These are phyloP conservation scores for Melierax canorus DNA, from an alignment of 2,113 vertebrate species.

Conservation along the genomic window DNA sequence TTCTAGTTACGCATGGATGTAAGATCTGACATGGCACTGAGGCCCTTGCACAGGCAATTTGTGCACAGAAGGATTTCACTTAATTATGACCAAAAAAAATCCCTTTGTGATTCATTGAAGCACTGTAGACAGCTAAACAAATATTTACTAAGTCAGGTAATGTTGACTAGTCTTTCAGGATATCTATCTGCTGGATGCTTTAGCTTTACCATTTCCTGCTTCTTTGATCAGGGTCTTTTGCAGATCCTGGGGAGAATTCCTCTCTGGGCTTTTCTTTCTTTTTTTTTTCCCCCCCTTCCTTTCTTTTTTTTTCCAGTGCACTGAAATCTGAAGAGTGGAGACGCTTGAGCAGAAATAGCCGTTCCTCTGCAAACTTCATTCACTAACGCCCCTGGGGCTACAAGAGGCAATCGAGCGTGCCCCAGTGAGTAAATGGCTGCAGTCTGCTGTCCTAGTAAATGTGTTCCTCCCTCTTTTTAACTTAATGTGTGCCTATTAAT, in stretches of 20 bases:
- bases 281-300: accelerated
- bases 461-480: not conserved
- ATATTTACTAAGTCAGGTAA: not conserved
- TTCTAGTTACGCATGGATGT: not conserved
- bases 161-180: not conserved
- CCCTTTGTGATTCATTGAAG: not conserved
- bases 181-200: not conserved
- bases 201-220: not conserved
- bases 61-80: not conserved
- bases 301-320: not conserved
- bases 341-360: not conserved
- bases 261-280: not conserved
- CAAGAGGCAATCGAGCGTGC: not conserved
- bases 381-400: not conserved
- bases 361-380: not conserved
- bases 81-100: not conserved
- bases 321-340: not conserved
- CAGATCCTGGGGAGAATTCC: not conserved
- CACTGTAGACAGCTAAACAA: not conserved
- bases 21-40: not conserved
- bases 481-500: not conserved
- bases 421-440: not conserved
- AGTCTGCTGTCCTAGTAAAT: not conserved
- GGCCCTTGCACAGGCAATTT: not conserved
- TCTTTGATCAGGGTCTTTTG: not conserved